phyloP scores from a whole-genome alignment of 2,113 vertebrate genomes.

The Microtus richardsoni region DNA sequence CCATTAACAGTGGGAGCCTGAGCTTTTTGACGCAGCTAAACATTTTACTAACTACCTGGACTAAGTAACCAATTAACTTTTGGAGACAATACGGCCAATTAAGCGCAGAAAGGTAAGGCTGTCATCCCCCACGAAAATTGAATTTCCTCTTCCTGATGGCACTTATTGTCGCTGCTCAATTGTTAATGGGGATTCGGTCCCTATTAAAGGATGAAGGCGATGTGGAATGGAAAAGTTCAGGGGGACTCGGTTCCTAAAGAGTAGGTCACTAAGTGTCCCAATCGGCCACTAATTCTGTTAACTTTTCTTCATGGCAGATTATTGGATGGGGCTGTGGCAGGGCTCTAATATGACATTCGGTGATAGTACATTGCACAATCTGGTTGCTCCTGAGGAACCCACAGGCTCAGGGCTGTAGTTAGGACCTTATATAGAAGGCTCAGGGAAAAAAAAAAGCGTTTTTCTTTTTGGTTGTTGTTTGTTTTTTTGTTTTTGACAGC shows the following conservation, averaged over 20 bases:
- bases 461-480: conserved; percentile 28
- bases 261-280: conserved; percentile 88
- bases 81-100: conserved; percentile 99
- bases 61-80: conserved; percentile 99
- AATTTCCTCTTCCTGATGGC: conserved; percentile 91
- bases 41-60: conserved; percentile 99
- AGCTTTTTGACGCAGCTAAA: conserved; percentile 99
- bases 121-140: conserved; percentile 94
- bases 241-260: conserved; percentile 88
- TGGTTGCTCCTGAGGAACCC: conserved; percentile 68
- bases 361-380: conserved; percentile 68
- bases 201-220: conserved; percentile 89
- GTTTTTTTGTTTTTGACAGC: conserved; percentile 55
- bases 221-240: conserved; percentile 88
- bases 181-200: conserved; percentile 89
- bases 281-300: conserved; percentile 86
- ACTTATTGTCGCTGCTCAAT: conserved; percentile 87
- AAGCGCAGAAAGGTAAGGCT: conserved; percentile 99
- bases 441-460: neutral
- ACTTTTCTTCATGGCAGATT: conserved; percentile 86
- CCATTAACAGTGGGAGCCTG: conserved; percentile 99
- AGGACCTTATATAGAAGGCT: conserved; percentile 29
- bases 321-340: conserved; percentile 70
- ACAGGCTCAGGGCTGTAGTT: neutral
- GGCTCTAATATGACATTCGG: conserved; percentile 73